Percentiles rank a stretch among this genome's conserved stretches.
Conservation (phyloP, 1,140 invertebrate species). For the Bombus sibiricus region DNA sequence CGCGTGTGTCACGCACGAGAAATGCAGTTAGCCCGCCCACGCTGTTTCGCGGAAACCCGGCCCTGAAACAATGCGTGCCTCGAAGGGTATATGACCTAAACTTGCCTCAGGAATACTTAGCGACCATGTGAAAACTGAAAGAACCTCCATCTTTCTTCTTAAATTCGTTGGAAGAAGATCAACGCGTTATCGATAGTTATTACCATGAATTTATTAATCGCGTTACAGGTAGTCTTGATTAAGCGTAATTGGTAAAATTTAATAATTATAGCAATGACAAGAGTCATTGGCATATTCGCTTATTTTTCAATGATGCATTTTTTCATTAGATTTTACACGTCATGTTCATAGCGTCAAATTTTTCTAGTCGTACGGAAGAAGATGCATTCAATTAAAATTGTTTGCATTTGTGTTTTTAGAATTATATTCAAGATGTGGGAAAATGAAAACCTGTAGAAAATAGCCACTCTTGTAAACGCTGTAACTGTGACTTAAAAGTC, state of each 20-base stretch:
- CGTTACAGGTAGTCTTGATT: neutral
- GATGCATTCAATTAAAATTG: no score
- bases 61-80: constrained; percentile 62
- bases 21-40: constrained; percentile 74
- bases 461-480: no score
- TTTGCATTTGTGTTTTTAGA: no score
- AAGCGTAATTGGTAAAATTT: neutral
- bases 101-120: neutral
- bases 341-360: no score
- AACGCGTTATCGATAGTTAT: neutral
- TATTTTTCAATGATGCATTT: no score
- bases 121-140: neutral
- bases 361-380: no score
- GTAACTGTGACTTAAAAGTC: no score
- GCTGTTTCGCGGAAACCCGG: constrained; percentile 64
- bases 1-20: constrained; percentile 69
- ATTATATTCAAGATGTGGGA: no score
- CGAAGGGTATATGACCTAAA: constrained; percentile 25
- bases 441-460: no score
- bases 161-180: neutral
- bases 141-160: neutral
- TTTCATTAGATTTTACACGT: no score
- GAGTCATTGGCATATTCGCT: no score
- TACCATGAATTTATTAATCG: neutral
- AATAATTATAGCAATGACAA: neutral